These are phyloP conservation scores for Myopa testacea DNA, from an alignment of 2,888 invertebrate genomes.

Conservation along the genomic window DNA sequence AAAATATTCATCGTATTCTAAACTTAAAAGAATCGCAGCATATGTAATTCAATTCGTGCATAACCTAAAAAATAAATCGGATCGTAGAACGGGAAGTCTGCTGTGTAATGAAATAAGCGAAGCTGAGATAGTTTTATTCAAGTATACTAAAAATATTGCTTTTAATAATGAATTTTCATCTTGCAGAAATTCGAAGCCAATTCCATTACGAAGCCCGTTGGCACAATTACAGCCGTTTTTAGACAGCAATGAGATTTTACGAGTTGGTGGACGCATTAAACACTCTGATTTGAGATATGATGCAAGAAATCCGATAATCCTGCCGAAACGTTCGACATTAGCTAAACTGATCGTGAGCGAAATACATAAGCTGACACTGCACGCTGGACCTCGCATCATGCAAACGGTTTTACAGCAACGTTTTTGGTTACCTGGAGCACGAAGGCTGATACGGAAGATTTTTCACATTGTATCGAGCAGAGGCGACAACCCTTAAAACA, in stretches of 20 bases:
- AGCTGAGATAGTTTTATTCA: constrained; percentile 26
- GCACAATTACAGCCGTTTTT: constrained; percentile 25
- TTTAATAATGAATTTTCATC: constrained; percentile 35
- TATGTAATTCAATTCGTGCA: constrained; percentile 26
- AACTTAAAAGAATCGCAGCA: constrained; percentile 26
- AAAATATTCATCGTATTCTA: constrained; percentile 26
- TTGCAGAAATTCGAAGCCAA: constrained; percentile 24
- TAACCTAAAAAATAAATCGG: not conserved
- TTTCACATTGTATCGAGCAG: constrained; percentile 2
- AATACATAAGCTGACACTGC: not conserved
- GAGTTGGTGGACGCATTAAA: constrained; percentile 25
- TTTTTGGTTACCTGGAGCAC: not conserved
- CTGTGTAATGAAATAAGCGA: constrained; percentile 17
- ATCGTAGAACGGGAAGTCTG: constrained; percentile 6
- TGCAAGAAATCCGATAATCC: constrained; percentile 25
- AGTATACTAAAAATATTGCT: not conserved
- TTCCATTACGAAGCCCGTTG: constrained; percentile 21
- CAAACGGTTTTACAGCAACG: not conserved
- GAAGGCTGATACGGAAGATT: not conserved
- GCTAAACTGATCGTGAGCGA: constrained; percentile 18
- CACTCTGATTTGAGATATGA: not conserved
- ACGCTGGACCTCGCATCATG: constrained; percentile 21
- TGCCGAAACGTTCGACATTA: constrained; percentile 30
- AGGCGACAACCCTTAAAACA: not conserved
- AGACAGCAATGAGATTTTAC: constrained; percentile 17